Evolutionary conservation across 2,888 invertebrate genomes (phyloP).

Genomic region (Rutpela maculata): DNA sequence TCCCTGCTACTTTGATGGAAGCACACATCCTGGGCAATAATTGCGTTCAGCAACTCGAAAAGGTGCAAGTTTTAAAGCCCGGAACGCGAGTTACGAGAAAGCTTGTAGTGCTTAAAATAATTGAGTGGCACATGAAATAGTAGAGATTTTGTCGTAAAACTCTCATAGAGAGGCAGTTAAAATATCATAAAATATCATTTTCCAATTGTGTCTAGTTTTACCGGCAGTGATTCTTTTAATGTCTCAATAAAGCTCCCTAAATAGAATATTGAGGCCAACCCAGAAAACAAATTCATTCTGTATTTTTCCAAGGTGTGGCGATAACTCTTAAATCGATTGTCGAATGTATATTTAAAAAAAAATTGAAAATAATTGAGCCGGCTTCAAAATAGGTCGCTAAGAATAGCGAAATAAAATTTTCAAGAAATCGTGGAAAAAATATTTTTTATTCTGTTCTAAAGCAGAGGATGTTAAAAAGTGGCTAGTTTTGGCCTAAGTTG

Average conservation of each 20-base stretch:
- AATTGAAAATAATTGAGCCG: too few relatives aligned
- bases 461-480: too few relatives aligned
- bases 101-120: neutral
- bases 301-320: too few relatives aligned
- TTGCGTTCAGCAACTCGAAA: neutral
- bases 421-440: too few relatives aligned
- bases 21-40: conserved; percentile 10
- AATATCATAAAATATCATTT: neutral
- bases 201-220: conserved; percentile 11
- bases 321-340: too few relatives aligned
- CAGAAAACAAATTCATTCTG: too few relatives aligned
- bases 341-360: too few relatives aligned
- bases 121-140: neutral
- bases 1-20: conserved; percentile 14
- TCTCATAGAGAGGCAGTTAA: neutral
- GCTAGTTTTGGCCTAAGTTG: too few relatives aligned
- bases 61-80: conserved; percentile 3
- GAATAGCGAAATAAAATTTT: too few relatives aligned
- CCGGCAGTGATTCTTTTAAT: neutral
- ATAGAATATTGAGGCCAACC: neutral
- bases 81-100: neutral
- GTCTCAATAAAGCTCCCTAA: neutral
- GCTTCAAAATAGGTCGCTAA: too few relatives aligned
- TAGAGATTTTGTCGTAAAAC: neutral
- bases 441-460: too few relatives aligned